phyloP scores from a whole-genome alignment of 2,113 vertebrate species.

The Podiceps cristatus region DNA sequence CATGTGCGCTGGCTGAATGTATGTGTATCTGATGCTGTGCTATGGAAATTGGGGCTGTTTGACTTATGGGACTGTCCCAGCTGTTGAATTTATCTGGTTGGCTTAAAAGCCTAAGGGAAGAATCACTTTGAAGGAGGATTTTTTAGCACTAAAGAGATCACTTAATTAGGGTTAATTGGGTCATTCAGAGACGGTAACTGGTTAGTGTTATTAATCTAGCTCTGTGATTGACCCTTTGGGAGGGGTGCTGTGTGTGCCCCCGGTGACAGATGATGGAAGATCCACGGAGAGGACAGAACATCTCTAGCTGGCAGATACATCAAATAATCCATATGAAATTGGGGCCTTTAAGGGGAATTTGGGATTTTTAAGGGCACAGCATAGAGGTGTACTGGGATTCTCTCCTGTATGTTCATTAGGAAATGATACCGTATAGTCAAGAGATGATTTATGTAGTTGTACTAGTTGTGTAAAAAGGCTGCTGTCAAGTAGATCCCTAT shows the following conservation, averaged over 20 bases:
- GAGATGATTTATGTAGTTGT: neutral
- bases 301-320: neutral
- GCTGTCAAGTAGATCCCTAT: neutral
- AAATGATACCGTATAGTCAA: neutral
- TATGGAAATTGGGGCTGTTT: neutral
- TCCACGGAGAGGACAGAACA: neutral
- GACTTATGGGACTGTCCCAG: neutral
- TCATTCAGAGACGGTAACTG: neutral
- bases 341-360: neutral
- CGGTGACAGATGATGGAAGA: neutral
- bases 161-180: constrained; percentile 31
- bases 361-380: neutral
- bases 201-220: constrained; percentile 10
- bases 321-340: neutral
- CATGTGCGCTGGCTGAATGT: neutral
- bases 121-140: neutral
- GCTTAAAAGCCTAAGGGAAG: constrained; percentile 21
- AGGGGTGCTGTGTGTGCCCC: neutral
- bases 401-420: neutral
- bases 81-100: neutral
- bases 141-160: neutral
- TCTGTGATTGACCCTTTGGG: neutral
- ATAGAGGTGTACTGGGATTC: neutral
- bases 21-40: neutral
- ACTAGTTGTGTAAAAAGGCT: neutral